These are phyloP conservation scores for Colius striatus DNA, from an alignment of 2,113 vertebrate genomes.

Conservation along the genomic window DNA sequence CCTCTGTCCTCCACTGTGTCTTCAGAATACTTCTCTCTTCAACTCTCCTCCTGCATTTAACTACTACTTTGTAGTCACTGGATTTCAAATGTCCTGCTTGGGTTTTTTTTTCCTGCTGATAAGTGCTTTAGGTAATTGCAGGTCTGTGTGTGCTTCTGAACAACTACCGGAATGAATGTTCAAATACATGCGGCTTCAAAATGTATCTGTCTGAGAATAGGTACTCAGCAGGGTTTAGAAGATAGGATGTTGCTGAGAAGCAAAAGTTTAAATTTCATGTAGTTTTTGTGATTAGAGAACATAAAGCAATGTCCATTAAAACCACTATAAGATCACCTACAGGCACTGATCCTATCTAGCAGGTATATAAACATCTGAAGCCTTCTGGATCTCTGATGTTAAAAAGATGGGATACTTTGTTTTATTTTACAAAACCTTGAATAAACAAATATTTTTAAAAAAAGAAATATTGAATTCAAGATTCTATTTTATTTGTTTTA, in stretches of 20 bases:
- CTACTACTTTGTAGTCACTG: neutral
- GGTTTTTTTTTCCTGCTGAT: neutral
- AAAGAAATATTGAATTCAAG: neutral
- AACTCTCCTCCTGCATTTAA: neutral
- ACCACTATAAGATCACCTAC: neutral
- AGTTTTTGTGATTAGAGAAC: neutral
- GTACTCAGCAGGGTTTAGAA: neutral
- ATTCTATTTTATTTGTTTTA: neutral
- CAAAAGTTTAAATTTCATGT: neutral
- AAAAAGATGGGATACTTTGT: neutral
- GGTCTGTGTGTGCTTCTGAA: fast-evolving
- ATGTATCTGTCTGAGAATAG: neutral
- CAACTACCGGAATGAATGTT: neutral
- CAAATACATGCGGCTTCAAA: neutral
- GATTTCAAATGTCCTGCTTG: neutral
- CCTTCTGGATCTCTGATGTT: neutral
- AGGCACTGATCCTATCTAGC: neutral
- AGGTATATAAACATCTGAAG: neutral
- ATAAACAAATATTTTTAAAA: neutral
- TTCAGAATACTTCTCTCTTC: neutral
- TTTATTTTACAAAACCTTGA: neutral
- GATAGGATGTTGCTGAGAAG: neutral
- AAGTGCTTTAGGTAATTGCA: neutral
- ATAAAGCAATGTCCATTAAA: neutral
- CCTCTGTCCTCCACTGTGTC: neutral